These are phyloP conservation scores for Sarcophaga rosellei DNA, from an alignment of 2,888 invertebrate genomes.

Conservation along the genomic window DNA sequence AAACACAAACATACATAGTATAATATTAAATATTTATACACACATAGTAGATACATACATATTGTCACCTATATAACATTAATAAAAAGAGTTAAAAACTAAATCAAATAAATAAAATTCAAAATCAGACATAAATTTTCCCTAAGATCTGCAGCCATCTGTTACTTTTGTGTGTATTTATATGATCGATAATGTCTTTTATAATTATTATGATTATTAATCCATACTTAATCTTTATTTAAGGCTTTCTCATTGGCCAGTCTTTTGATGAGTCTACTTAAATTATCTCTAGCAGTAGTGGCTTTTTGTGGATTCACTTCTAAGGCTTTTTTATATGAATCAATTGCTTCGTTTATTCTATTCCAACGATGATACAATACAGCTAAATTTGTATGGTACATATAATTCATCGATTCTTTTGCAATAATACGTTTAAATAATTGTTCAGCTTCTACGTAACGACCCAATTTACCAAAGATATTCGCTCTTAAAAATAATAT, in stretches of 20 bases:
- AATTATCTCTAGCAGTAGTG: slow-evolving; percentile 87
- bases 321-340: slow-evolving; percentile 89
- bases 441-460: slow-evolving; percentile 90
- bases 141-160: not conserved
- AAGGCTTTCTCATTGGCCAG: slow-evolving; percentile 40
- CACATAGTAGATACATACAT: no score
- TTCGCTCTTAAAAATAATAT: slow-evolving; percentile 94
- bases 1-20: not conserved
- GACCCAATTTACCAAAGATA: slow-evolving; percentile 90
- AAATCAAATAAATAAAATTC: no score
- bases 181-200: no score
- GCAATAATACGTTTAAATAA: slow-evolving; percentile 90
- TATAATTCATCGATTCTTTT: slow-evolving; percentile 86
- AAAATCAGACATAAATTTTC: no score
- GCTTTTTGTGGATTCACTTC: slow-evolving; percentile 86
- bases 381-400: slow-evolving; percentile 94
- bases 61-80: no score
- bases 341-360: slow-evolving; percentile 87
- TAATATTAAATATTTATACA: no score
- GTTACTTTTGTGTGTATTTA: not conserved
- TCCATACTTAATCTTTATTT: not conserved
- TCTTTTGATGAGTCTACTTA: slow-evolving; percentile 82
- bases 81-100: no score
- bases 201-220: not conserved
- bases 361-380: slow-evolving; percentile 97